These are phyloP conservation scores for Hyla sarda DNA, from an alignment of 2,113 vertebrate species.

Conservation along the genomic window DNA sequence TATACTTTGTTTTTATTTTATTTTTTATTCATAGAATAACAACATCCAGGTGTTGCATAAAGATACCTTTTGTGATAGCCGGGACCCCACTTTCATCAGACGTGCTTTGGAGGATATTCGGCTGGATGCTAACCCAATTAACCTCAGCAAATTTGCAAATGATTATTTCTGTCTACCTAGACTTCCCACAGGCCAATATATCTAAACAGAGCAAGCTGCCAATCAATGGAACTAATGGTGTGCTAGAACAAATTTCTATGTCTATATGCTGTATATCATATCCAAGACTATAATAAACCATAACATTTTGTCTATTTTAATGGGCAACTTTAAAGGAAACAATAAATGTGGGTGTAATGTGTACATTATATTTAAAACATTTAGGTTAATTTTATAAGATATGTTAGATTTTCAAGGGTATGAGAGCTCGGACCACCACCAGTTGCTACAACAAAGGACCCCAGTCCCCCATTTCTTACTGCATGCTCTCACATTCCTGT, in stretches of 20 bases:
- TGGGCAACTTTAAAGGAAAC: neutral
- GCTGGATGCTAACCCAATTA: constrained; percentile 81
- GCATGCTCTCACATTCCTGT: neutral
- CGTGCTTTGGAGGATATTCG: constrained; percentile 79
- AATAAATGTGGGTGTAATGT: neutral
- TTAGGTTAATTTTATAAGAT: neutral
- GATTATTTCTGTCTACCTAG: constrained; percentile 81
- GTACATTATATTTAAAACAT: neutral
- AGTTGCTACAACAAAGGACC: neutral
- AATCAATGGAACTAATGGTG: neutral
- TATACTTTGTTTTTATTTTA: neutral
- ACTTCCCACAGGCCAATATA: constrained; percentile 74
- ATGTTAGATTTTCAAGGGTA: neutral
- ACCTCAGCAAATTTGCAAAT: constrained; percentile 74
- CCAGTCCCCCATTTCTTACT: neutral
- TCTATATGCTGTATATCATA: neutral
- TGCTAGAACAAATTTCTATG: neutral
- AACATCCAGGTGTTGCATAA: constrained; percentile 74
- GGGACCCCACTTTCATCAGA: constrained; percentile 70
- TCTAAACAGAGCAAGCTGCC: constrained; percentile 56
- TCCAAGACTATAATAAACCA: neutral
- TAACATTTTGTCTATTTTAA: neutral
- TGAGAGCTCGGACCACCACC: no score
- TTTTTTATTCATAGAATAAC: constrained; percentile 74
- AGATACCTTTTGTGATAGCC: constrained; percentile 76